A percentile compares a stretch with the other conserved stretches of the same genome.
phyloP scores from a whole-genome alignment of 2,797 vertebrate species.

The Hoplostethus mediterraneus region DNA sequence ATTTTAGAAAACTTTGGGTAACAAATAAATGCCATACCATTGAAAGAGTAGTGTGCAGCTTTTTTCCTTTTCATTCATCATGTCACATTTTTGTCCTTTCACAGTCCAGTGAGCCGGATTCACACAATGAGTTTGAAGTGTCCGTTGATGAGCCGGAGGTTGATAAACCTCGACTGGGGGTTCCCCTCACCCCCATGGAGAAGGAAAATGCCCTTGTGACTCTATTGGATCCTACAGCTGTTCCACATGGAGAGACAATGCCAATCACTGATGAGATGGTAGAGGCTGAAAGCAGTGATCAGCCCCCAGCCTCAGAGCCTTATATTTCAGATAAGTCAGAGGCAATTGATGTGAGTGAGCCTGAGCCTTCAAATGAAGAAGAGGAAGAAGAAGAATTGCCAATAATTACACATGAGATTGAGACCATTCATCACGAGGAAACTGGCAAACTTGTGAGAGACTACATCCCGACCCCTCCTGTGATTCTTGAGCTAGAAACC shows the following conservation, averaged over 20 bases:
- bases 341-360: slow-evolving; percentile 27
- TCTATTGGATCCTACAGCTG: slow-evolving; percentile 62
- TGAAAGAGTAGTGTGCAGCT: neutral
- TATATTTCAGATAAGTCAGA: slow-evolving; percentile 42
- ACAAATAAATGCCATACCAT: neutral
- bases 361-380: slow-evolving; percentile 34
- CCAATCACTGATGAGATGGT: neutral
- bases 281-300: slow-evolving; percentile 11
- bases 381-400: slow-evolving; percentile 52
- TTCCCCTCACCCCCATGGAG: slow-evolving; percentile 59
- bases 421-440: slow-evolving; percentile 74
- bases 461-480: slow-evolving; percentile 56
- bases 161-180: slow-evolving; percentile 36
- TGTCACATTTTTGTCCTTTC: slow-evolving; percentile 7
- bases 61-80: neutral
- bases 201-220: slow-evolving; percentile 73
- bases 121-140: slow-evolving; percentile 72
- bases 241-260: slow-evolving; percentile 10
- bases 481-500: slow-evolving; percentile 26
- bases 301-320: neutral
- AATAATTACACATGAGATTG: slow-evolving; percentile 77
- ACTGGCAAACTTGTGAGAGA: slow-evolving; percentile 76
- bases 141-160: slow-evolving; percentile 45
- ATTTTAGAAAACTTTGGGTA: too few relatives aligned
- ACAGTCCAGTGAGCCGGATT: slow-evolving; percentile 72